These are phyloP conservation scores for Ahaetulla prasina DNA, from an alignment of 2,113 vertebrate species.

Conservation along the genomic window DNA sequence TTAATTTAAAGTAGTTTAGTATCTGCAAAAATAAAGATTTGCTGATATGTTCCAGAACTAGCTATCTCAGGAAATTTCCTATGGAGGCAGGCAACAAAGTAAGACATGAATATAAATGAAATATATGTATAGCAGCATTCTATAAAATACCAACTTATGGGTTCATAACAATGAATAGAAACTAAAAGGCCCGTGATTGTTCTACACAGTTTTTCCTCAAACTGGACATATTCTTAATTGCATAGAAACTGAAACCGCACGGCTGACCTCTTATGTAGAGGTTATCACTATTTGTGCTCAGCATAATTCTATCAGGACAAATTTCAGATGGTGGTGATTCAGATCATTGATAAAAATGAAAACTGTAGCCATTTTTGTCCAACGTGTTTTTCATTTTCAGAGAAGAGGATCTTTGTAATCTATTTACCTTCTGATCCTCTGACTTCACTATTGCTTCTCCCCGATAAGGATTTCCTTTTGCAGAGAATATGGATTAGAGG, in stretches of 20 bases:
- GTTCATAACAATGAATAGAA: background rate
- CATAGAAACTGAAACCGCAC: background rate
- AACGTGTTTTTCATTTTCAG: background rate
- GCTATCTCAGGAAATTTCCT: background rate
- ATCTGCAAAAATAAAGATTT: background rate
- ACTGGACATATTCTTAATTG: background rate
- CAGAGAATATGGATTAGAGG: background rate
- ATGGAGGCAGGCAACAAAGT: background rate
- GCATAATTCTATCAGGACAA: background rate
- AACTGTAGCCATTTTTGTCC: background rate
- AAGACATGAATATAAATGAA: background rate
- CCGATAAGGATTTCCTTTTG: background rate
- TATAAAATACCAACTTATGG: background rate
- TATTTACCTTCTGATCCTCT: background rate
- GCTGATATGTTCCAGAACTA: background rate
- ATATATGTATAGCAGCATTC: background rate
- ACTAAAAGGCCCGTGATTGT: background rate
- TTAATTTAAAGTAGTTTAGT: constrained; percentile 24
- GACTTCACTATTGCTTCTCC: background rate
- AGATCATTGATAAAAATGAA: background rate
- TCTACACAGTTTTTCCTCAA: too few species aligned
- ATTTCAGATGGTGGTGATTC: background rate
- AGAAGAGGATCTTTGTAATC: background rate
- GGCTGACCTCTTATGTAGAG: background rate
- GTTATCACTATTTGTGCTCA: background rate